phyloP scores from a whole-genome alignment of 2,113 vertebrate species.

The Sitta europaea region DNA sequence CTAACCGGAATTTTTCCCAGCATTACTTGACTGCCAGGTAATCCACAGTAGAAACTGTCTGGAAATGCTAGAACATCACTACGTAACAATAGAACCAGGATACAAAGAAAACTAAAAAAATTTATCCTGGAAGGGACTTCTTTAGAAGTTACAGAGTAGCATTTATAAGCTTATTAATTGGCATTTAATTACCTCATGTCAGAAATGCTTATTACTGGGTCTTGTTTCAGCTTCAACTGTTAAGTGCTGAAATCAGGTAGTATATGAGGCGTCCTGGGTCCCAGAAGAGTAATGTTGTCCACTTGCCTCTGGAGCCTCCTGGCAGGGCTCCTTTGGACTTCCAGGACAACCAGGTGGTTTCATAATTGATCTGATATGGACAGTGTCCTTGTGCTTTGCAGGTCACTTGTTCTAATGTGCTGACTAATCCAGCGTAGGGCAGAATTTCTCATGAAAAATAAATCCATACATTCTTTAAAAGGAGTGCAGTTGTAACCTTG shows the following conservation, averaged over 20 bases:
- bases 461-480: background rate
- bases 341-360: background rate
- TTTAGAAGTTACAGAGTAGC: background rate
- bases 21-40: background rate
- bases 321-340: background rate
- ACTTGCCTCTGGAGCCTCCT: background rate
- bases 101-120: background rate
- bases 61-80: background rate
- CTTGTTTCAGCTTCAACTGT: background rate
- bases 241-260: background rate
- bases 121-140: background rate
- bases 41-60: background rate
- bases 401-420: background rate
- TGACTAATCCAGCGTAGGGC: background rate
- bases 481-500: background rate
- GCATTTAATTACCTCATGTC: background rate
- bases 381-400: background rate
- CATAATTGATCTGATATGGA: background rate
- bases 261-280: rapidly evolving
- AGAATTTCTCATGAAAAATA: background rate
- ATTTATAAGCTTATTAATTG: background rate
- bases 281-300: background rate
- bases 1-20: background rate
- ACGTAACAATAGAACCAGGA: background rate
- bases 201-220: background rate